Conservation (phyloP, 2,113 vertebrate species). For the Sitta europaea region DNA sequence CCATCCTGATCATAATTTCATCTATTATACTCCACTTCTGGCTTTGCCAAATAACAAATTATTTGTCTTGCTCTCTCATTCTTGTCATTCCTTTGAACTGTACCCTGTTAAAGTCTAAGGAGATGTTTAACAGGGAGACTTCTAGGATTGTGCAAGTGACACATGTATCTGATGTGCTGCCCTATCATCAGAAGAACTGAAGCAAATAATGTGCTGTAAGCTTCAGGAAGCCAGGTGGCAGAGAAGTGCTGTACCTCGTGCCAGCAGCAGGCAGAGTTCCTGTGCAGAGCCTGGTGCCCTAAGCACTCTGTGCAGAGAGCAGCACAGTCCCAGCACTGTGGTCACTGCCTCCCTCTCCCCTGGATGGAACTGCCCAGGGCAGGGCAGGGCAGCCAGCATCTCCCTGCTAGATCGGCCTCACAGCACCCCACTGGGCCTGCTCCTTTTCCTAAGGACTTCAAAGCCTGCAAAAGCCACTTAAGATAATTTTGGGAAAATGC, state of each 20-base stretch:
- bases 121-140: background rate
- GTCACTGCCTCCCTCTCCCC: background rate
- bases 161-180: background rate
- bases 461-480: background rate
- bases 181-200: background rate
- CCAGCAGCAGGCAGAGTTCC: background rate
- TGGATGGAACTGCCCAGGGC: background rate
- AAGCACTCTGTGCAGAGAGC: accelerated
- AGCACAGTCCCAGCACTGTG: accelerated
- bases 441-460: background rate
- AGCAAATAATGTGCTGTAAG: background rate
- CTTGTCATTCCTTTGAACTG: background rate
- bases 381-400: background rate
- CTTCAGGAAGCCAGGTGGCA: background rate
- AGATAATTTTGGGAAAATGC: background rate
- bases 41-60: background rate
- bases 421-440: background rate
- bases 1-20: background rate
- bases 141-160: background rate
- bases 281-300: background rate
- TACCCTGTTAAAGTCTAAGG: background rate
- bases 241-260: background rate
- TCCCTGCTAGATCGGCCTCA: accelerated
- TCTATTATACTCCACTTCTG: background rate
- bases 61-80: background rate